phyloP scores from a whole-genome alignment of 2,113 vertebrate genomes.

The Hippocampus mohnikei region DNA sequence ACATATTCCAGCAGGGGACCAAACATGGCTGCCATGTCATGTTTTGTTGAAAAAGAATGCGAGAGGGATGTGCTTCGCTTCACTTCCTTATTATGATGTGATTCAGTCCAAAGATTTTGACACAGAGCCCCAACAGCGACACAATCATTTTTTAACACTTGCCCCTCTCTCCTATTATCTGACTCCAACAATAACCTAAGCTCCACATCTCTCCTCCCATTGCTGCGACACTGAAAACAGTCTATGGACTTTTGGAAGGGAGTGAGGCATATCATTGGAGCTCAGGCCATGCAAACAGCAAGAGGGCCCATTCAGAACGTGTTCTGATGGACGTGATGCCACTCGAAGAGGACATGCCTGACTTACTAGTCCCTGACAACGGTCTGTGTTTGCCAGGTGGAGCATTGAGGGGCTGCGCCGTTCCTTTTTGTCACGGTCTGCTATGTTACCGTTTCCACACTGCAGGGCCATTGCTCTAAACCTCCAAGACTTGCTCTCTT shows the following conservation, averaged over 20 bases:
- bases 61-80: constrained; percentile 59
- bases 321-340: constrained; percentile 77
- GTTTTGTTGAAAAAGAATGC: constrained; percentile 65
- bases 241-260: constrained; percentile 76
- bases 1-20: constrained; percentile 61
- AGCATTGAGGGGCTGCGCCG: constrained; percentile 77
- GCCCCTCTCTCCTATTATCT: constrained; percentile 67
- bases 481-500: constrained; percentile 58
- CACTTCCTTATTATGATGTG: constrained; percentile 78
- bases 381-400: constrained; percentile 80
- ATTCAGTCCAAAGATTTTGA: constrained; percentile 70
- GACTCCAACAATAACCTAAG: constrained; percentile 63
- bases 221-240: constrained; percentile 61
- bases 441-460: constrained; percentile 61
- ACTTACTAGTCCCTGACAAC: constrained; percentile 87
- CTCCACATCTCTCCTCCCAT: constrained; percentile 64
- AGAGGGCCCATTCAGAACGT: constrained; percentile 76
- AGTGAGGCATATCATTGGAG: constrained; percentile 82
- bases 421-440: constrained; percentile 72
- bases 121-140: constrained; percentile 72
- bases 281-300: constrained; percentile 71
- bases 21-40: constrained; percentile 61
- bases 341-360: constrained; percentile 88
- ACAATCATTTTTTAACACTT: constrained; percentile 75
- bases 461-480: constrained; percentile 65